phyloP scores from a whole-genome alignment of 1,140 invertebrate genomes.

The Polyergus mexicanus region DNA sequence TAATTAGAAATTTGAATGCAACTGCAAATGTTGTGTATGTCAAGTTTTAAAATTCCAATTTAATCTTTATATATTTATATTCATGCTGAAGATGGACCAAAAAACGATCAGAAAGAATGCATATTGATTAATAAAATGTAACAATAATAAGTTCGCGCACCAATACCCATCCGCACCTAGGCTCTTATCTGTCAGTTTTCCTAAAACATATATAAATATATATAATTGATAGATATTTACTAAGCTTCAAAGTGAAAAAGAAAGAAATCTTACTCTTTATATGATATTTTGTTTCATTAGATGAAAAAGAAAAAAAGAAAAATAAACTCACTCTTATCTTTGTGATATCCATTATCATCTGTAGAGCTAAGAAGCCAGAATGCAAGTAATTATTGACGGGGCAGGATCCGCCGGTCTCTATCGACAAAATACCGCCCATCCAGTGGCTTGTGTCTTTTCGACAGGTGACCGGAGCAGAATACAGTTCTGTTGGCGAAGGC shows the following conservation, averaged over 20 bases:
- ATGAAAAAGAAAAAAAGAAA: background rate
- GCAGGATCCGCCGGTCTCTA: conserved; percentile 90
- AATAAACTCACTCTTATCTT: conserved; percentile 89
- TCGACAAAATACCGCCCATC: conserved; percentile 88
- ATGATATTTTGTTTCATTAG: background rate
- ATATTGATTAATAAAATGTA: too few species aligned
- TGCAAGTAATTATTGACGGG: conserved; percentile 92
- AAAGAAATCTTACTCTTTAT: too few species aligned
- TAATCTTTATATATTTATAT: too few species aligned
- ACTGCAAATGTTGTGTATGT: too few species aligned
- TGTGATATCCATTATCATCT: conserved; percentile 90
- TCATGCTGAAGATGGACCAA: too few species aligned
- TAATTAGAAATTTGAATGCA: too few species aligned
- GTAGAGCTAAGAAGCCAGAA: conserved; percentile 91
- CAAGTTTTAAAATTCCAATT: too few species aligned
- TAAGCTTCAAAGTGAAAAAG: background rate
- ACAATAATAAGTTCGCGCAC: too few species aligned
- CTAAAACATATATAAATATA: too few species aligned
- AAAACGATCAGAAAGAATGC: too few species aligned
- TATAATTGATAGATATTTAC: background rate
- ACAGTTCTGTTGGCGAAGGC: conserved; percentile 89
- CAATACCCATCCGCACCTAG: too few species aligned
- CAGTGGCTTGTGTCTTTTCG: conserved; percentile 89
- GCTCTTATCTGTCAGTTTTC: too few species aligned
- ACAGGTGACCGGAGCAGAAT: conserved; percentile 89